Evolutionary conservation across 2,797 vertebrate genomes (phyloP), one percentile per base, ranked within the genome.

Genomic region (Cossypha caffra): DNA sequence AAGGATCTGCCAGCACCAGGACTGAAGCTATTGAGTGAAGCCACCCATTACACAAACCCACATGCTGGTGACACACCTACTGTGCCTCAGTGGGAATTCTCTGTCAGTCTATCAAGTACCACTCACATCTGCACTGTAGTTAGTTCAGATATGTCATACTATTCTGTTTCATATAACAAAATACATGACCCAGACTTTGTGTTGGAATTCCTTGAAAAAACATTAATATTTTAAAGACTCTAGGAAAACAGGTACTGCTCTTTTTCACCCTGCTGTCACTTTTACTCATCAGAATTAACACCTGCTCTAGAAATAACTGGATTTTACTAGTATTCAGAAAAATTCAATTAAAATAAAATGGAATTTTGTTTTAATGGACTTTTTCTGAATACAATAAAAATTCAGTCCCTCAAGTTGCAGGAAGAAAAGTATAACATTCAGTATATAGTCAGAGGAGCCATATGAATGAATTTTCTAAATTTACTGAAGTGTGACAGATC

Each of bases 401-500:
- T 80, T 80, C 31, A 77, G 68, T 38, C 33, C 26, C 59, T 93
- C 79, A 91, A 72, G 19, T 52, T 81, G 20, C 64, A 85, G 16
- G 25, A 86, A 95, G 72, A 61, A 92, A 83, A 88, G 71, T 82
- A 80, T 90, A 88, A 57, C 23, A 64, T 57, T 73, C 62, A 77
- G 28, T 80, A 80, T 62, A 29, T 5, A 88, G 45, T 91, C 71
- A 90, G 80, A 92, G 29, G 12, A 93, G 50, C 19, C 23, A 54
- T 78, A 75, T 73, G 64, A 96, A 82, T 86, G 43, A 93, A 82
- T 93, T 95, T 83, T 71, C 75, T 86, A 96, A 85, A 91, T 76
- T 81, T 75, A 68, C 10, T 47, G 4, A 38, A 45, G 16, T 69
- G 21, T 76, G 67, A 90, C 71, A 92, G 86, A 89, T 79, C 80